A percentile compares a stretch with the other conserved stretches of the same genome.
Evolutionary conservation across 2,888 invertebrate species (phyloP).

Genomic region (Dorcus hopei): DNA sequence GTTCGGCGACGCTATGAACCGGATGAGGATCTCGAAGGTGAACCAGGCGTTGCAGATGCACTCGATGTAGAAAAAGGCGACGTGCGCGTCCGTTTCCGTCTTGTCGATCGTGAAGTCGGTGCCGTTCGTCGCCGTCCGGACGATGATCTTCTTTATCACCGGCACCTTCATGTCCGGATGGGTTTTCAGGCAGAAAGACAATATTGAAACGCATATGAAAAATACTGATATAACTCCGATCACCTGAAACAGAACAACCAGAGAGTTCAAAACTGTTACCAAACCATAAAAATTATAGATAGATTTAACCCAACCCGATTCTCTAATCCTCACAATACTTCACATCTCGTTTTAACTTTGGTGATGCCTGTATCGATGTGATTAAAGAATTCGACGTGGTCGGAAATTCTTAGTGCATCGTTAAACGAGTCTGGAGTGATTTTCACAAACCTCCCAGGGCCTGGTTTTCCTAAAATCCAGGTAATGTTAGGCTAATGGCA

Average conservation of each 20-base stretch:
- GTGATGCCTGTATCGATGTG: too few relatives aligned
- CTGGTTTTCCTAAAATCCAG: too few relatives aligned
- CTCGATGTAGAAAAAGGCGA: conserved; percentile 97
- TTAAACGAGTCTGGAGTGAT: too few relatives aligned
- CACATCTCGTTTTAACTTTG: too few relatives aligned
- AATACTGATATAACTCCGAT: conserved; percentile 98
- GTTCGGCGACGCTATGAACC: conserved; percentile 87
- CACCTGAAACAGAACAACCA: conserved; percentile 66
- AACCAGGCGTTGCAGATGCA: conserved; percentile 99
- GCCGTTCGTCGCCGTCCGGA: conserved; percentile 70
- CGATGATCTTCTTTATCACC: conserved; percentile 75
- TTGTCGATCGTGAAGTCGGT: conserved; percentile 85
- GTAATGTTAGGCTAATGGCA: too few relatives aligned
- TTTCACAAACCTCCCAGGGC: too few relatives aligned
- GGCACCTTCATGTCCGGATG: conserved; percentile 98
- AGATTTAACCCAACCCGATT: too few relatives aligned
- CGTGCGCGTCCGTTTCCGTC: conserved; percentile 90
- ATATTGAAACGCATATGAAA: conserved; percentile 98
- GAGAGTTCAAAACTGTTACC: background rate
- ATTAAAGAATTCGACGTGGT: too few relatives aligned
- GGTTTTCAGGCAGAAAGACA: conserved; percentile 99
- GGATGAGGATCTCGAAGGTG: conserved; percentile 85
- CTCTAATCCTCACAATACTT: too few relatives aligned
- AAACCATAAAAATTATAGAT: too few relatives aligned
- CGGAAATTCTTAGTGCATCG: too few relatives aligned